phyloP scores from a whole-genome alignment of 2,888 invertebrate genomes.

The Pristionchus japonicus region DNA sequence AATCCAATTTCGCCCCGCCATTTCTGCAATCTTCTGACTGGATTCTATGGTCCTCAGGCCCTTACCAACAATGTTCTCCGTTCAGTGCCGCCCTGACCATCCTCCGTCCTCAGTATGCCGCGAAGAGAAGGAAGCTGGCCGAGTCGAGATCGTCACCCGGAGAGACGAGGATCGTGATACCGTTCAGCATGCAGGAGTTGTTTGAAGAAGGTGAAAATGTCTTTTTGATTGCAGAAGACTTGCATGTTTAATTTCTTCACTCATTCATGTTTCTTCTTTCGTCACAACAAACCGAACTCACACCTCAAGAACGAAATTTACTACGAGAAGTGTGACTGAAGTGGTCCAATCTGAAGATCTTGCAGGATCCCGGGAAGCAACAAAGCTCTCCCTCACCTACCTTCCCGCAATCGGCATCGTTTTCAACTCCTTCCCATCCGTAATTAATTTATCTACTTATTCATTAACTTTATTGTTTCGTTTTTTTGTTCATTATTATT shows the following conservation, averaged over 20 bases:
- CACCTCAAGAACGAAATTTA: too few species aligned
- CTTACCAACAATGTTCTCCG: too few species aligned
- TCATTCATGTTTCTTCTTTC: too few species aligned
- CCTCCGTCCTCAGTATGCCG: slow-evolving; percentile 9
- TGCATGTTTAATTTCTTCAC: not conserved
- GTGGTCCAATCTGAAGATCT: not conserved
- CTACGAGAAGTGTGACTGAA: too few species aligned
- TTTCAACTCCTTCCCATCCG: slow-evolving; percentile 15
- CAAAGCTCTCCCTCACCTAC: slow-evolving; percentile 32
- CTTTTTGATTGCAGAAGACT: not conserved
- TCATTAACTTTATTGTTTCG: too few species aligned
- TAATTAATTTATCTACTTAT: too few species aligned
- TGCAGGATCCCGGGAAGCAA: not conserved
- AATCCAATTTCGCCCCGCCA: too few species aligned
- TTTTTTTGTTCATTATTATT: too few species aligned
- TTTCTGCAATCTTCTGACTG: too few species aligned
- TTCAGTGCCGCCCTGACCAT: not conserved
- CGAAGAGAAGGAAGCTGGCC: not conserved
- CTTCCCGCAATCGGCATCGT: slow-evolving; percentile 29
- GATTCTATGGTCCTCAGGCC: too few species aligned
- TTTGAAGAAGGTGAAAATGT: slow-evolving; percentile 22
- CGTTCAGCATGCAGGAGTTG: slow-evolving; percentile 39
- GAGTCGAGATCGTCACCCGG: not conserved
- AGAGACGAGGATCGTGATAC: slow-evolving; percentile 4
- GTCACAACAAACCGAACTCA: too few species aligned